Base-by-base conservation (phyloP, 92 coral and sea anemone genomes). In the Epizoanthus illoricatus region DNA sequence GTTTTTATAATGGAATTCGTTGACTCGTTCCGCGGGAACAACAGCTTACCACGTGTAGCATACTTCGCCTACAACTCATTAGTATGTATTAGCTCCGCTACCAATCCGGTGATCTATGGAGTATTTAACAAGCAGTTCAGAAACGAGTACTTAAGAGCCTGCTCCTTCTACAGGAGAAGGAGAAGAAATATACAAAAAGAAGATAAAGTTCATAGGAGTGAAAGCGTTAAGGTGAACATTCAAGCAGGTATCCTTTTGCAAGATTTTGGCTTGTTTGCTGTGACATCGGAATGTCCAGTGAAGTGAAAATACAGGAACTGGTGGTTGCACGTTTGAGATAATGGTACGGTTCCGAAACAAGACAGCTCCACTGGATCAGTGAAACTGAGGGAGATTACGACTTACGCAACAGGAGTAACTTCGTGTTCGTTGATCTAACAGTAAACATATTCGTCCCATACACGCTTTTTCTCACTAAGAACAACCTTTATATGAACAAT, bases 1-100 rank as follows among this genome's bases (percentile, higher is more conserved):
- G 75, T 80, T 15, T 80, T 71, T 10, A 41, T 67, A 57, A 80
- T 80, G 66, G 80, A 74, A 33, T 56, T 52, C 3, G 23, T 74
- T 4, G 80, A 74, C 45, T 41, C 80, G 23, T 74, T 74, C 28
- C 33, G 65, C 9, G 80, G 80, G 13, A 74, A 74, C 80, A 56
- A 74, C 65, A 74, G 80, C 66, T 24, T 74, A 13, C 80, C 80
- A 24, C 80, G 80, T 28, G 15, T 17, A 15, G 80, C 52, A 8
- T 56, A 74, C 59, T 12, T 56, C 40, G 43, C 6, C 24, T 74
- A 55, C 66, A 74, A 28, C 47, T 57, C 59, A 21, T 65, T 74
- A 13, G 80, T 74, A 2, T 74, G 80, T 5, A 56, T 56, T 15
- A 74, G 80, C 61, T 74, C 65, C 15, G 80, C 80, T 28, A 57